These are phyloP conservation scores for Clusia tigrina DNA, from an alignment of 2,888 invertebrate genomes.

Conservation along the genomic window DNA sequence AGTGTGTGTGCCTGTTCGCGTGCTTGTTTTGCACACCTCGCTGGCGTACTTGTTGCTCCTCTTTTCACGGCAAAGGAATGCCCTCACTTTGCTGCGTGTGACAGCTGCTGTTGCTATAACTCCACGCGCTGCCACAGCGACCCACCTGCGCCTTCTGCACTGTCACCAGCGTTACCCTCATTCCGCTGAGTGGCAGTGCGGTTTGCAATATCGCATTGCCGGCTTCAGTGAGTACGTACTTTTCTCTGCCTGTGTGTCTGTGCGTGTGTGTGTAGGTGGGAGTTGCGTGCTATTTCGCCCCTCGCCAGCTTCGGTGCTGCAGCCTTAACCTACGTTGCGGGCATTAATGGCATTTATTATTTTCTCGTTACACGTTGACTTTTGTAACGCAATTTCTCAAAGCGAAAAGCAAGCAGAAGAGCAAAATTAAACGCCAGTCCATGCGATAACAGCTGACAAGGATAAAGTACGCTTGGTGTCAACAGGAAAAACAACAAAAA, in stretches of 20 bases:
- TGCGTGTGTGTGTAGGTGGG: conserved; percentile 14
- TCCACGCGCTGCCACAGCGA: too few species aligned
- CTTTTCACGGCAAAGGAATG: neutral
- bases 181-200: too few species aligned
- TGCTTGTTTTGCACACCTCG: neutral
- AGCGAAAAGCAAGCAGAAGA: conserved; percentile 8
- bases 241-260: conserved; percentile 10
- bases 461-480: conserved; percentile 54
- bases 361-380: conserved; percentile 61
- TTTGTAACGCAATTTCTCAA: conserved; percentile 55
- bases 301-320: neutral
- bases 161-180: too few species aligned
- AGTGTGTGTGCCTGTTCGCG: neutral
- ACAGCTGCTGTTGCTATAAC: neutral
- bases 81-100: neutral
- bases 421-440: conserved; percentile 26
- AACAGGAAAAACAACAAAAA: conserved; percentile 30
- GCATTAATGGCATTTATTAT: conserved; percentile 60
- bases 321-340: conserved; percentile 21
- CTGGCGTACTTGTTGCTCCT: conserved; percentile 1
- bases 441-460: conserved; percentile 52
- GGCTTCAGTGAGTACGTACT: neutral
- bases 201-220: conserved; percentile 46
- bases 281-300: neutral
- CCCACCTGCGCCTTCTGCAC: neutral